A percentile compares a stretch with the other conserved stretches of the same genome.
These are phyloP conservation scores for Helicorthomorpha holstii DNA, from an alignment of 1,140 invertebrate genomes.

Conservation along the genomic window DNA sequence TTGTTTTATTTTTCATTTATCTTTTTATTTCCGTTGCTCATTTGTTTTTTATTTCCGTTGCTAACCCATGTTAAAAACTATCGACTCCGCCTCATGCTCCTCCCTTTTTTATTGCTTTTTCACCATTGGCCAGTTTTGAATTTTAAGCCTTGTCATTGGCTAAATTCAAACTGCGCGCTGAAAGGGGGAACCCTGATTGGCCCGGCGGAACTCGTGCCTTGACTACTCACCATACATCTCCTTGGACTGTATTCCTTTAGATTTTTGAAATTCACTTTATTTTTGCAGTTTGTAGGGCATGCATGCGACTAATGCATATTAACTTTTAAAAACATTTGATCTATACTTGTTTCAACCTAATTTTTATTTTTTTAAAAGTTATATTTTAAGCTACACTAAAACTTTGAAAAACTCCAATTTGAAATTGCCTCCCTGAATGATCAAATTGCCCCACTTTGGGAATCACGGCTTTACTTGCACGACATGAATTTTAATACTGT, in stretches of 20 bases:
- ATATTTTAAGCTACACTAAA: neutral
- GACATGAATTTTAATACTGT: neutral
- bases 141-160: too few relatives aligned
- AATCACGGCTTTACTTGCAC: neutral
- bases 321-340: neutral
- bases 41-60: too few relatives aligned
- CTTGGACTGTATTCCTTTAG: neutral
- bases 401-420: neutral
- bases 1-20: too few relatives aligned
- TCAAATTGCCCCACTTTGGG: neutral
- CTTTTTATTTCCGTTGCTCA: too few relatives aligned
- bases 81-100: too few relatives aligned
- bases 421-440: neutral
- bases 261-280: neutral
- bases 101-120: too few relatives aligned
- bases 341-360: neutral
- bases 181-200: too few relatives aligned
- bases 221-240: neutral
- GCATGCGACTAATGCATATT: neutral
- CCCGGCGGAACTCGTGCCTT: too few relatives aligned
- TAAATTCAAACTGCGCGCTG: too few relatives aligned
- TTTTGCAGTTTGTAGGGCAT: neutral
- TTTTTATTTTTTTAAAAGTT: neutral
- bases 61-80: too few relatives aligned
- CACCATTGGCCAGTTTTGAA: too few relatives aligned